These are phyloP conservation scores for Rhyzopertha dominica DNA, from an alignment of 1,140 invertebrate species.

Conservation along the genomic window DNA sequence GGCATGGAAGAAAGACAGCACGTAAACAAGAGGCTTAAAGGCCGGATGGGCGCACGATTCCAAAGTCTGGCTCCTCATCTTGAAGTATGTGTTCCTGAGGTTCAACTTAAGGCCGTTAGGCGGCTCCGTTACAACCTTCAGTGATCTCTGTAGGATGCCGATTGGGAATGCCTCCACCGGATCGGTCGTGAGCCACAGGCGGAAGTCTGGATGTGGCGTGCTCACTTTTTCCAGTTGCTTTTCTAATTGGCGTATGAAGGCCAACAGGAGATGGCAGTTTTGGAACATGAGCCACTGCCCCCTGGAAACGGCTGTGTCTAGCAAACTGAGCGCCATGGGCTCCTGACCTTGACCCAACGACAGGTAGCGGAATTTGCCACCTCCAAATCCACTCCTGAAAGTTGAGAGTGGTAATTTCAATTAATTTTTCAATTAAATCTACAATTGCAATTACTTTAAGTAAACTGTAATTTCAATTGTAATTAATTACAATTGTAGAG, in stretches of 20 bases:
- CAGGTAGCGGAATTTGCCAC: constrained; percentile 72
- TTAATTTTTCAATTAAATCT: no score
- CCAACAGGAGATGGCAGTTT: constrained; percentile 80
- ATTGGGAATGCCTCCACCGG: constrained; percentile 80
- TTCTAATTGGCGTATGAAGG: constrained; percentile 75
- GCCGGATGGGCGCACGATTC: constrained; percentile 66
- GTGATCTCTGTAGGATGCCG: constrained; percentile 77
- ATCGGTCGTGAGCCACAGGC: constrained; percentile 90
- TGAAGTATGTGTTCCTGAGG: constrained; percentile 82
- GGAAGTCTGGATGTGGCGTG: constrained; percentile 81
- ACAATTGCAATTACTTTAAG: no score
- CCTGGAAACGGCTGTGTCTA: constrained; percentile 66
- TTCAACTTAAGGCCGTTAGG: constrained; percentile 87
- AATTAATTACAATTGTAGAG: no score
- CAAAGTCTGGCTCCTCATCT: constrained; percentile 66
- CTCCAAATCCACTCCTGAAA: constrained; percentile 55
- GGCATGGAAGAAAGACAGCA: constrained; percentile 85
- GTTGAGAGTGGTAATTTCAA: no score
- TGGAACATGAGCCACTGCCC: constrained; percentile 88
- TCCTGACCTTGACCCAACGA: constrained; percentile 89
- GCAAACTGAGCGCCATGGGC: constrained; percentile 63
- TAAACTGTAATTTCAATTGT: no score
- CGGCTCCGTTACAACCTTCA: constrained; percentile 67
- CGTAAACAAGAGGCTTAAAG: constrained; percentile 75
- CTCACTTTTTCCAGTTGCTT: constrained; percentile 73